Evolutionary conservation across 2,113 vertebrate species (phyloP).

Genomic region (Anguilla japonica): DNA sequence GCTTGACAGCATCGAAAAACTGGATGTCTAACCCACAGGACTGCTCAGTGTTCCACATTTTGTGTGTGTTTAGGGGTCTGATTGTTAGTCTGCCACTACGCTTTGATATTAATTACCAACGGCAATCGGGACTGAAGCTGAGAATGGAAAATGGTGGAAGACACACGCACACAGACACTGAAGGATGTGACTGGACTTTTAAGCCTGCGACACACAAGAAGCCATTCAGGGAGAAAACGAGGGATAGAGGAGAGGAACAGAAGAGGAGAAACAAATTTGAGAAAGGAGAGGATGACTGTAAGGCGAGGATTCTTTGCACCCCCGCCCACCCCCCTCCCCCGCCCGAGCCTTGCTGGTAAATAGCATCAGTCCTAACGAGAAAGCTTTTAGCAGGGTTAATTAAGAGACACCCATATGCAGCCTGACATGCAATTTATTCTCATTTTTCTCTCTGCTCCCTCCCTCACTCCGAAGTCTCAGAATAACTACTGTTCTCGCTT

Average conservation of each 20-base stretch:
- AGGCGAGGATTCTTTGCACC: background rate
- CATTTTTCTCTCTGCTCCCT: constrained; percentile 37
- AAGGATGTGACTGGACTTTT: constrained; percentile 69
- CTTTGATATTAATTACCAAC: constrained; percentile 40
- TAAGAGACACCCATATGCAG: constrained; percentile 64
- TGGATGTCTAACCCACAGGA: background rate
- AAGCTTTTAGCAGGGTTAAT: constrained; percentile 68
- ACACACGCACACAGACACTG: constrained; percentile 49
- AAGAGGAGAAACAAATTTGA: constrained; percentile 10
- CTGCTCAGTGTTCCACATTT: background rate
- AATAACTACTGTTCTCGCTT: constrained; percentile 25
- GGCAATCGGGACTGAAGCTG: constrained; percentile 47
- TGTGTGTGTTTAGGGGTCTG: constrained; percentile 22
- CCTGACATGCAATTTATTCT: constrained; percentile 61
- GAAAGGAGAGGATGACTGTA: constrained; percentile 25
- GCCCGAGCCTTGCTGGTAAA: constrained; percentile 43
- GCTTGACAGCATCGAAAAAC: background rate
- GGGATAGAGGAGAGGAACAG: constrained; percentile 32
- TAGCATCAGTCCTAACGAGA: constrained; percentile 64
- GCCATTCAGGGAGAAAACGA: constrained; percentile 56
- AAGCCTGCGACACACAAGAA: constrained; percentile 65
- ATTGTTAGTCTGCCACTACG: constrained; percentile 29
- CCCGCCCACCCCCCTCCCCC: constrained; percentile 9
- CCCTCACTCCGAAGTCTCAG: background rate
- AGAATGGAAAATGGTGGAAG: constrained; percentile 46